Evolutionary conservation across 2,797 vertebrate genomes (phyloP).

Genomic region (Silurus aristotelis): DNA sequence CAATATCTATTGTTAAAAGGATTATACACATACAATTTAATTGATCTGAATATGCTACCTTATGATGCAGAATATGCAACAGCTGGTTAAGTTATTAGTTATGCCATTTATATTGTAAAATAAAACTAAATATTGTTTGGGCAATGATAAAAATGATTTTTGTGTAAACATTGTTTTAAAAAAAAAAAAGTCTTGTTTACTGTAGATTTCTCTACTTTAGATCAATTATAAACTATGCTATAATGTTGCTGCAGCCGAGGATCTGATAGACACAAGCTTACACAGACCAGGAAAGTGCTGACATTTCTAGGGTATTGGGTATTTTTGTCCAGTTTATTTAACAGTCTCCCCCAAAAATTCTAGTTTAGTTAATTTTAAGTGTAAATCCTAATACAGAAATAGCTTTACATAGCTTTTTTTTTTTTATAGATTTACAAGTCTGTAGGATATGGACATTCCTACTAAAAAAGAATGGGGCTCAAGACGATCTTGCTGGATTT

Average conservation of each 20-base stretch:
- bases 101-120: not conserved
- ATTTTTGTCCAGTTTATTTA: not conserved
- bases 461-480: too few species aligned
- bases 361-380: not conserved
- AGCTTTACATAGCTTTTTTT: too few species aligned
- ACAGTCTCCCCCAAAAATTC: not conserved
- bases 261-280: not conserved
- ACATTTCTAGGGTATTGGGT: not conserved
- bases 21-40: too few species aligned
- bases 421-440: not conserved
- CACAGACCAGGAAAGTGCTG: not conserved
- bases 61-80: not conserved
- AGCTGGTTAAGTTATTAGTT: not conserved
- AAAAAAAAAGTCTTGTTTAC: not conserved
- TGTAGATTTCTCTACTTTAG: not conserved
- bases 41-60: not conserved
- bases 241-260: not conserved
- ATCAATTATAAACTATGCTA: not conserved
- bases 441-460: not conserved
- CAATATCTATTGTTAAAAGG: too few species aligned
- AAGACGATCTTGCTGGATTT: not conserved
- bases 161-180: not conserved
- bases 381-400: not conserved
- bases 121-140: not conserved
- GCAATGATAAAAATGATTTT: not conserved